These are phyloP conservation scores for Epirrhoe alternata DNA, from an alignment of 2,888 invertebrate species.

Conservation along the genomic window DNA sequence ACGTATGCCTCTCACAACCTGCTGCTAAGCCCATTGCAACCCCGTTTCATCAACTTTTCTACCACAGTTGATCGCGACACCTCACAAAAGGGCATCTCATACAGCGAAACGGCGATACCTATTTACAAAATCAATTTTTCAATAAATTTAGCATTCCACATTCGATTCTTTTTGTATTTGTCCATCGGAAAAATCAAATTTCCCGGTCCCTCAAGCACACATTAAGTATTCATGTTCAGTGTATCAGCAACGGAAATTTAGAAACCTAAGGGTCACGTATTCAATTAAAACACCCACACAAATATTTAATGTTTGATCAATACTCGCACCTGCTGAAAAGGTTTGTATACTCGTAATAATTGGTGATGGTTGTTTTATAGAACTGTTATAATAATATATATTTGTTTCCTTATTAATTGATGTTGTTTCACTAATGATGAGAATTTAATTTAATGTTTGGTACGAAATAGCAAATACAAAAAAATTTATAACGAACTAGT, in stretches of 20 bases:
- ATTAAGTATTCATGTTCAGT: slow-evolving; percentile 30
- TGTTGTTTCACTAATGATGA: too few species aligned
- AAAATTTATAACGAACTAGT: too few species aligned
- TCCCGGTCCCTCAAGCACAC: slow-evolving; percentile 23
- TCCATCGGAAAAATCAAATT: slow-evolving; percentile 24
- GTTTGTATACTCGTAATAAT: slow-evolving; percentile 16
- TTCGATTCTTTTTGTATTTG: slow-evolving; percentile 16
- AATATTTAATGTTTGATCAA: slow-evolving; percentile 36
- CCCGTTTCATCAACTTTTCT: too few species aligned
- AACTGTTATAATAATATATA: slow-evolving; percentile 9
- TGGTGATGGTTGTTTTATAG: slow-evolving; percentile 8
- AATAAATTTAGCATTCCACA: background rate
- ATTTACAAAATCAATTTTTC: background rate
- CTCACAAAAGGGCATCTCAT: background rate
- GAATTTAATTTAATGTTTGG: too few species aligned
- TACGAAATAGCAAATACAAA: too few species aligned
- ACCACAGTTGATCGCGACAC: background rate
- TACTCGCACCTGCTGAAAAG: slow-evolving; percentile 29
- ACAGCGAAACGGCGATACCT: background rate
- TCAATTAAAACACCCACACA: slow-evolving; percentile 36
- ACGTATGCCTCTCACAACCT: too few species aligned
- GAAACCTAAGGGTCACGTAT: slow-evolving; percentile 32
- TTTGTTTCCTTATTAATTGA: background rate
- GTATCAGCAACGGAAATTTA: slow-evolving; percentile 20
- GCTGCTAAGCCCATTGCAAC: too few species aligned